These are phyloP conservation scores for Pipra filicauda DNA, from an alignment of 2,113 vertebrate genomes.

Conservation along the genomic window DNA sequence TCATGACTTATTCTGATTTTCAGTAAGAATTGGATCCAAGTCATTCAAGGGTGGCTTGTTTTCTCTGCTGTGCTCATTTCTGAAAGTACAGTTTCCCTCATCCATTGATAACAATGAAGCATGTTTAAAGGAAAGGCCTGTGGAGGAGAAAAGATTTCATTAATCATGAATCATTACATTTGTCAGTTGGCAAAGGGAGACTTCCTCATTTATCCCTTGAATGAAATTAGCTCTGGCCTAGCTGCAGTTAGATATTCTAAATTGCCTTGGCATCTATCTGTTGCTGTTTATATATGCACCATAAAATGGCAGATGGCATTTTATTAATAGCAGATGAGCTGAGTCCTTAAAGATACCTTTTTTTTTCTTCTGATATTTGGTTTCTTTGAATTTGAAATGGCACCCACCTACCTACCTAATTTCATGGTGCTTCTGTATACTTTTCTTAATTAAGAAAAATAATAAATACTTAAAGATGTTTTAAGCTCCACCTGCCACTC, in stretches of 20 bases:
- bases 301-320: constrained; percentile 76
- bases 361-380: constrained; percentile 9
- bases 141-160: constrained; percentile 73
- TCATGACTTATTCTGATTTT: constrained; percentile 11
- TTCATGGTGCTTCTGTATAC: neutral
- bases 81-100: constrained; percentile 57
- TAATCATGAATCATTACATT: constrained; percentile 81
- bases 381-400: constrained; percentile 33
- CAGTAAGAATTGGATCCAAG: constrained; percentile 25
- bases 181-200: constrained; percentile 78
- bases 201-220: constrained; percentile 80
- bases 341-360: constrained; percentile 21
- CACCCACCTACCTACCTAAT: neutral
- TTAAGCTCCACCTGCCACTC: neutral
- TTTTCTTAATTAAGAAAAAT: neutral
- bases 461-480: neutral
- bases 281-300: constrained; percentile 67
- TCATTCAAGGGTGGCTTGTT: constrained; percentile 42
- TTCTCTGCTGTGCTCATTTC: constrained; percentile 50
- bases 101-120: constrained; percentile 53
- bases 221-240: constrained; percentile 79
- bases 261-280: constrained; percentile 79
- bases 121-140: constrained; percentile 61
- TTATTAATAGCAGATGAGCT: constrained; percentile 75
- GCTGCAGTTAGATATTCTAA: constrained; percentile 72